These are phyloP conservation scores for Perca schrenkii DNA, from an alignment of 2,113 vertebrate species.

Conservation along the genomic window DNA sequence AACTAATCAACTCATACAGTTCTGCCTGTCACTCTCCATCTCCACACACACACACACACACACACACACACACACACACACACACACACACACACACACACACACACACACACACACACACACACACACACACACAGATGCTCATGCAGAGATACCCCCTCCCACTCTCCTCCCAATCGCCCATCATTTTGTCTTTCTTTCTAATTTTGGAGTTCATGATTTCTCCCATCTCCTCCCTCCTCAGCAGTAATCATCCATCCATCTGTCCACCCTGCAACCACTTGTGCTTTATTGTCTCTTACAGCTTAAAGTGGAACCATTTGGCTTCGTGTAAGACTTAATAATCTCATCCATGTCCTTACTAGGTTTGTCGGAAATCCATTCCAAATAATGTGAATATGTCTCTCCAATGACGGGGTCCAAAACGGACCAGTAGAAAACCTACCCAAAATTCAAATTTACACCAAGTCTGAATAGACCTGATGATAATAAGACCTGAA, in stretches of 20 bases:
- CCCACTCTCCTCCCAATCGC: constrained; percentile 7
- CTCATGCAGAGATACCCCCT: constrained; percentile 21
- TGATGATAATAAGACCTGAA: background rate
- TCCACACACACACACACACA: constrained; percentile 25
- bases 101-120: constrained; percentile 22
- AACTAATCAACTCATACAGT: constrained; percentile 82
- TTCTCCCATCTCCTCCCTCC: constrained; percentile 64
- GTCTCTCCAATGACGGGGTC: background rate
- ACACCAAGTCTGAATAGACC: background rate
- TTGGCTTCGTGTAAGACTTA: constrained; percentile 35
- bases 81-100: constrained; percentile 20
- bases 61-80: constrained; percentile 17
- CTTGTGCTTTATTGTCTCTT: constrained; percentile 25
- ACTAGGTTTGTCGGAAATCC: background rate
- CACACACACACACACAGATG: constrained; percentile 42
- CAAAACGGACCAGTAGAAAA: background rate
- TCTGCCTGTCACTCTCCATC: constrained; percentile 74
- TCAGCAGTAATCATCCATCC: constrained; percentile 67
- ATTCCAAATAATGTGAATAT: background rate
- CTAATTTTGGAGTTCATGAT: constrained; percentile 70
- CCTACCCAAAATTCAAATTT: background rate
- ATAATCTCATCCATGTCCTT: background rate
- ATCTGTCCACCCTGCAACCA: constrained; percentile 67
- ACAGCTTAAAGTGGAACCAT: constrained; percentile 51
- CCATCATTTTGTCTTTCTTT: constrained; percentile 62